Percentiles rank a stretch among this genome's conserved stretches.
These are phyloP conservation scores for Gymnoscopelus braueri DNA, from an alignment of 2,797 vertebrate species.

Conservation along the genomic window DNA sequence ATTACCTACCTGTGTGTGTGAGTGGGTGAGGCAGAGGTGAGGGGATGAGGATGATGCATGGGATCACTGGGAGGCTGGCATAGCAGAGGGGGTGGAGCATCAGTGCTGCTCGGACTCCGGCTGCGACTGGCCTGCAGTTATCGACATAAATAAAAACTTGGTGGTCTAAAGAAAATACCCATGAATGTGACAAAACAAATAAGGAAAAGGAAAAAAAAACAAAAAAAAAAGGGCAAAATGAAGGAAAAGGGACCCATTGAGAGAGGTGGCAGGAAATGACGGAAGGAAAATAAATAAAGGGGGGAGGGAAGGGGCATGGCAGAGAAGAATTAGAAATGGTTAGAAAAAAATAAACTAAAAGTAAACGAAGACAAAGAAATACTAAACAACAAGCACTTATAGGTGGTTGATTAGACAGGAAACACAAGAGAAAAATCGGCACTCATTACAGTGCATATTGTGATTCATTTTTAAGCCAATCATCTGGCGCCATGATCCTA, in stretches of 20 bases:
- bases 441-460: slow-evolving; percentile 27
- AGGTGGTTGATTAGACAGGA: slow-evolving; percentile 70
- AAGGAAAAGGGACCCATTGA: slow-evolving; percentile 62
- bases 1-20: slow-evolving; percentile 76
- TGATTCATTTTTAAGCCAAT: slow-evolving; percentile 23
- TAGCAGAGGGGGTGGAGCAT: slow-evolving; percentile 77
- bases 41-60: slow-evolving; percentile 78
- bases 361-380: slow-evolving; percentile 76
- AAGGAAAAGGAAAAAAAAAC: slow-evolving; percentile 41
- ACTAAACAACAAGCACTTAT: slow-evolving; percentile 67
- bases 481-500: slow-evolving; percentile 35
- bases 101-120: slow-evolving; percentile 87
- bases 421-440: slow-evolving; percentile 55
- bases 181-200: slow-evolving; percentile 82
- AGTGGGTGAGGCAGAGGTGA: slow-evolving; percentile 69
- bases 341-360: slow-evolving; percentile 86
- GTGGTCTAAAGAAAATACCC: slow-evolving; percentile 93
- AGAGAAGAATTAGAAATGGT: slow-evolving; percentile 95
- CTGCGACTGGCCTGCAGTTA: slow-evolving; percentile 94
- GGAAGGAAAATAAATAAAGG: slow-evolving; percentile 74
- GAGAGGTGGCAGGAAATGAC: slow-evolving; percentile 66
- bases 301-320: slow-evolving; percentile 68
- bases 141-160: slow-evolving; percentile 99
- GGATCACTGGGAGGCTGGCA: slow-evolving; percentile 80
- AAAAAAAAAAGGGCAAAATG: slow-evolving; percentile 62